Evolutionary conservation across 92 coral and sea anemone genomes (phyloP), one percentile per base, ranked within the genome.

Genomic region (Epizoanthus ramosus): DNA sequence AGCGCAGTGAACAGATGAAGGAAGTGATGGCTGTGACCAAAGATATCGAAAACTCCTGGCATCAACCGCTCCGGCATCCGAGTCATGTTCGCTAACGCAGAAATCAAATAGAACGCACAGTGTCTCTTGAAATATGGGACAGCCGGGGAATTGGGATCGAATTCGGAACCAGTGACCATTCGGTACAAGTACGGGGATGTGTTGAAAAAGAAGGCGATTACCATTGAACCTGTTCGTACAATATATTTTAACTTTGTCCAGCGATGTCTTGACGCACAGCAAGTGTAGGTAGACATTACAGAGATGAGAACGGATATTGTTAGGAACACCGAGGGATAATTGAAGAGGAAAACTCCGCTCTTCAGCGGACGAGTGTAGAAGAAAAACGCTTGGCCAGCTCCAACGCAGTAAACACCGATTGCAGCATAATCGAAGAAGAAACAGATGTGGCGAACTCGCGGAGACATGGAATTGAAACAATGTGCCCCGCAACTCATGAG

Each of bases 401-500:
- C 99, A 0, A 94, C 95, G 73, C 99, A 91, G 85, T 97, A 94
- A 0, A 94, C 94, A 54, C 98, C 90, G 17, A 97, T 97, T 52
- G 99, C 99, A 3, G 97, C 91, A 68, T 97, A 97, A 71, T 97
- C 99, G 82, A 96, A 94, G 84, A 92, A 97, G 88, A 97, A 97
- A 50, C 99, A 97, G 43, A 90, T 86, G 69, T 97, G 99, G 17
- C 99, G 91, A 4, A 89, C 87, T 71, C 99, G 77, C 0, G 99
- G 99, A 58, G 99, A 97, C 99, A 97, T 97, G 35, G 93, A 97
- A 50, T 97, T 97, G 67, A 97, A 97, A 63, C 92, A 95, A 81
- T 97, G 99, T 14, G 99, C 98, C 9, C 99, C 98, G 1, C 93
- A 92, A 79, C 99, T 97, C 99, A 97, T 97, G 68, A 93, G 77